Evolutionary conservation across 2,113 vertebrate genomes (phyloP), one percentile per base, ranked within the genome.

Genomic region (Pontoporia blainvillei): DNA sequence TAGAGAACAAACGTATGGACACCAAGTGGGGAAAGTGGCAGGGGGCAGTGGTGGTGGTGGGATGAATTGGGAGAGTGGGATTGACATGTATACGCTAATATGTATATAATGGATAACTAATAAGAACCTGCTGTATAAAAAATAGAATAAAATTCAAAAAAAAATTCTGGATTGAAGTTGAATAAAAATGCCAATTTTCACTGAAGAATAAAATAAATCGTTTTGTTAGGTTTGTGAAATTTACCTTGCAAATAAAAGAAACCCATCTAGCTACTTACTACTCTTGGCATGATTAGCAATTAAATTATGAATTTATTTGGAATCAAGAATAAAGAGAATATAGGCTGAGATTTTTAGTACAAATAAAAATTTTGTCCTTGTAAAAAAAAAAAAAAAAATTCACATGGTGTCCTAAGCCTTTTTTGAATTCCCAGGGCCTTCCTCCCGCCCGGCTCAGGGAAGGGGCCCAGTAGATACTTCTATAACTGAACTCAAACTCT

Each of bases 321-420:
- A 81, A 1, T 85, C 29, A 92, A n/a, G 96, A 96, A 95, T 87
- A 72, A 29, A 82, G 75, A 61, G 25, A 49, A 78, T n/a, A 93
- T 81, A 62, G 64, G 54, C 4, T 91, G 17, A 93, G 27, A 44
- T 95, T 88, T 96, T 98, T 85, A 62, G 79, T 79, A 91, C 31
- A 69, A 95, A 27, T 96, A 93, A 95, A 97, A 85, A 31, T 71
- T 72, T 90, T 97, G 1, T 78, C 23, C 62, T 7, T 94, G 14
- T 86, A 49, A 49, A 49, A 49, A 49, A 49, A 13, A 49, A n/a
- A n/a, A 49, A 49, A 49, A 49, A 49, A 49, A 49, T 49, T 49
- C 13, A 4, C 13, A 14, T 14, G 46, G 3, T 49, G 46, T 49
- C 46, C 46, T 49, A 49, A 49, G 46, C 46, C 46, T 49, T 49